Conservation (phyloP, 2,888 invertebrate genomes). For the Timema podura region DNA sequence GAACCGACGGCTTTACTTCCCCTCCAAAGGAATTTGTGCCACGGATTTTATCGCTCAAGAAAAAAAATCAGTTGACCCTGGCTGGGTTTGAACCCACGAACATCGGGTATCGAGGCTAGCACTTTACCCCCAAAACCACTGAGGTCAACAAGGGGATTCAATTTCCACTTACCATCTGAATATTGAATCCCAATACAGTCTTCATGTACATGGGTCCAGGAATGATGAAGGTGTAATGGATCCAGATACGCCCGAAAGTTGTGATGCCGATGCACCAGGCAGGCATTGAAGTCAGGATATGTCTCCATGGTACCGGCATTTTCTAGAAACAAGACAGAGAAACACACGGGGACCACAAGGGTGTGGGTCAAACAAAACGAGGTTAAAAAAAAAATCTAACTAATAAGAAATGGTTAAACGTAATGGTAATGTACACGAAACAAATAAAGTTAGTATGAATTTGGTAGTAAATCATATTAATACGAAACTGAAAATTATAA, state of each 20-base stretch:
- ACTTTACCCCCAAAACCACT: too few relatives aligned
- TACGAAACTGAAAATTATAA: neutral
- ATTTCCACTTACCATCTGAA: slow-evolving; percentile 52
- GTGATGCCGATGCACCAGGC: slow-evolving; percentile 69
- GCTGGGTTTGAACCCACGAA: too few relatives aligned
- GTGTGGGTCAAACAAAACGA: slow-evolving; percentile 7
- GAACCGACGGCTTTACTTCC: too few relatives aligned
- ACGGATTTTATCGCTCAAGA: too few relatives aligned
- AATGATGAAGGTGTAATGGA: slow-evolving; percentile 68
- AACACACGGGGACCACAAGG: slow-evolving; percentile 19
- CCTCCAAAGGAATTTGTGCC: too few relatives aligned
- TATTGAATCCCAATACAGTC: slow-evolving; percentile 61
- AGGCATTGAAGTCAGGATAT: slow-evolving; percentile 59
- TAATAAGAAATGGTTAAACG: slow-evolving; percentile 1
- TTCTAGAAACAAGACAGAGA: slow-evolving; percentile 32
- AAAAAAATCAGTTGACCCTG: too few relatives aligned
- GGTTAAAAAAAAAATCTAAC: neutral
- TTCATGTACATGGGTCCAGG: slow-evolving; percentile 69
- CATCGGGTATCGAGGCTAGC: too few relatives aligned
- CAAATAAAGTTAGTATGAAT: slow-evolving; percentile 21
- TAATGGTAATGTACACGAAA: neutral
- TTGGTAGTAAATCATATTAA: neutral
- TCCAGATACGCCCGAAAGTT: slow-evolving; percentile 71
- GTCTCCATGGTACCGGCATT: slow-evolving; percentile 60
- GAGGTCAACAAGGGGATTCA: too few relatives aligned